Evolutionary conservation across 2,113 vertebrate species (phyloP), one percentile per base, ranked within the genome.

Genomic region (Platichthys flesus): DNA sequence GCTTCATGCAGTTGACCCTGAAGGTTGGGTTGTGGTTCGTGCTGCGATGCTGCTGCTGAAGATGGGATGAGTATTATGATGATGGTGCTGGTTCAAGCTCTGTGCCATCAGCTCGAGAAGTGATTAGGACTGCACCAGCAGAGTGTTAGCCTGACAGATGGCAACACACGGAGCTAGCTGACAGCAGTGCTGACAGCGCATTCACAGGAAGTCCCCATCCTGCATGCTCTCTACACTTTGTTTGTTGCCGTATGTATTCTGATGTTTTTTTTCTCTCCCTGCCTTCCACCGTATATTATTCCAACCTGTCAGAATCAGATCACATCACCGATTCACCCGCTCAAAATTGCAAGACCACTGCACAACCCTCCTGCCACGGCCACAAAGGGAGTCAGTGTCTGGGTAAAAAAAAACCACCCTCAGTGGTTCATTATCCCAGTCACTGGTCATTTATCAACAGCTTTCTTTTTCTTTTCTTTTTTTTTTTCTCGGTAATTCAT

Each of bases 151-250:
- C 85, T 91, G 90, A 92, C 89, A 90, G 90, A 89, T 92, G 89
- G 91, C 84, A 90, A 90, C 89, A 88, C 85, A 78, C 51, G 86
- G 90, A 85, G 88, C 67, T 76, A 68, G 86, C 84, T 89, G 90
- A 89, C 86, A 90, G 81, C 84, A 86, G 81, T 90, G 91, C 91
- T 91, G 92, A 92, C 89, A 82, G 79, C 68, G 82, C 87, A 81
- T 81, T 89, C 85, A 75, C 79, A 84, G 76, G 73, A 90, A 86
- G 85, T 82, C 79, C 76, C 82, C 77, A 73, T 87, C 82, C 68
- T 76, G 84, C 81, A 76, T 76, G 60, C 80, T 31, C 77, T 70
- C 63, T 79, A 70, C 80, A 80, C 79, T 69, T 56, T 84, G 84
- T 88, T 86, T 88, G 86, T 77, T 86, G 82, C 77, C 71, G 77